phyloP scores from a whole-genome alignment of 2,888 invertebrate genomes.

The Meteorus cinctellus region DNA sequence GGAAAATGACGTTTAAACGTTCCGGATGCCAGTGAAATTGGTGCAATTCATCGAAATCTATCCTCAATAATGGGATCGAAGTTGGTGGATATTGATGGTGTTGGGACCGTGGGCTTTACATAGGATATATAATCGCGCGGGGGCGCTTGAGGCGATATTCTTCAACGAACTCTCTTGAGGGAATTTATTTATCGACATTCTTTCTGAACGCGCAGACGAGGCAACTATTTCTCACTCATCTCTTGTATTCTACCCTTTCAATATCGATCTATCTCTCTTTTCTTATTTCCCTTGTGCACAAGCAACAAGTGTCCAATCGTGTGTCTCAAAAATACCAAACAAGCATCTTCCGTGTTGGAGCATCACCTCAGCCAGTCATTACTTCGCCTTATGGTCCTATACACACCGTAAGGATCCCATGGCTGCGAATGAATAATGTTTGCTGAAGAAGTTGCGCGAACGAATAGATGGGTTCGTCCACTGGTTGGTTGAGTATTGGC shows the following conservation, averaged over 20 bases:
- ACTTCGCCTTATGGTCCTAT: slow-evolving; percentile 31
- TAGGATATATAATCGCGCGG: slow-evolving; percentile 49
- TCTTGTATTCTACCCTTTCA: slow-evolving; percentile 33
- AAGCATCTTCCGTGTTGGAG: slow-evolving; percentile 31
- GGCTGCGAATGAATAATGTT: slow-evolving; percentile 21
- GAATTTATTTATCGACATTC: slow-evolving; percentile 55
- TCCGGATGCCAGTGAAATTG: slow-evolving; percentile 56
- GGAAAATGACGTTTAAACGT: slow-evolving; percentile 51
- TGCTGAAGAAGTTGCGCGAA: slow-evolving; percentile 7
- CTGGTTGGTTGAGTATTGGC: slow-evolving; percentile 7
- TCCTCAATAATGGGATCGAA: slow-evolving; percentile 25
- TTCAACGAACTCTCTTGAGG: slow-evolving; percentile 41
- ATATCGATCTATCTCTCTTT: slow-evolving; percentile 20
- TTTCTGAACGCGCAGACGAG: slow-evolving; percentile 45
- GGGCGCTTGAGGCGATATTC: slow-evolving; percentile 47
- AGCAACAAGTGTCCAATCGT: slow-evolving; percentile 20
- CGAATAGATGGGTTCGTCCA: neutral
- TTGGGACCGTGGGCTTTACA: neutral
- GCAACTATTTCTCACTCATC: neutral
- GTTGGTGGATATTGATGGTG: slow-evolving; percentile 4
- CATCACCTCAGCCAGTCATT: slow-evolving; percentile 30
- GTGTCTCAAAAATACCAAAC: slow-evolving; percentile 25
- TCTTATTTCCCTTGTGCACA: neutral
- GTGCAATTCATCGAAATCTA: slow-evolving; percentile 58
- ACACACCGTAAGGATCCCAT: slow-evolving; percentile 15